These are phyloP conservation scores for Cyclargus thomasi DNA, from an alignment of 1,140 invertebrate species.

Conservation along the genomic window DNA sequence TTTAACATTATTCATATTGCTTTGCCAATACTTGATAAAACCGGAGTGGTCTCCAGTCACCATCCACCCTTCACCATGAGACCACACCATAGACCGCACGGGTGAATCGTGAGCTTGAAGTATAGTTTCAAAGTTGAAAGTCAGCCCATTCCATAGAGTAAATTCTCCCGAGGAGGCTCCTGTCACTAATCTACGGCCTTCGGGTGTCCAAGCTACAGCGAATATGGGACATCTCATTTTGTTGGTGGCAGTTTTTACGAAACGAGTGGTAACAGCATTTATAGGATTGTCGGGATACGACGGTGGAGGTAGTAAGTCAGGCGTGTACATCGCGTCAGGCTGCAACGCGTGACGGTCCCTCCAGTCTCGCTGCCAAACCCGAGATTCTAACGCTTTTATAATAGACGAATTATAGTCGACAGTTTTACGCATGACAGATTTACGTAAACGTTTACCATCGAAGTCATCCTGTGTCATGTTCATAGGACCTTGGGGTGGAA, in stretches of 20 bases:
- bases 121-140: constrained; percentile 99
- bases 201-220: constrained; percentile 98
- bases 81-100: constrained; percentile 99
- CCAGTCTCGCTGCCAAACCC: constrained; percentile 95
- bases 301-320: constrained; percentile 90
- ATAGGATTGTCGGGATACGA: constrained; percentile 95
- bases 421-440: constrained; percentile 97
- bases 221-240: constrained; percentile 99
- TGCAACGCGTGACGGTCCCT: constrained; percentile 90
- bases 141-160: constrained; percentile 99
- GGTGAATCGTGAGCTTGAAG: constrained; percentile 99
- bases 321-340: constrained; percentile 93
- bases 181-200: constrained; percentile 97
- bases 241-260: constrained; percentile 99
- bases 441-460: constrained; percentile 95
- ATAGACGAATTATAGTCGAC: constrained; percentile 99
- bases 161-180: constrained; percentile 99
- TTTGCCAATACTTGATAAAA: constrained; percentile 99
- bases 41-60: constrained; percentile 98
- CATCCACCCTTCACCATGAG: constrained; percentile 99
- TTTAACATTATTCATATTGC: constrained; percentile 99
- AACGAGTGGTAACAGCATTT: constrained; percentile 96
- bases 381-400: constrained; percentile 92
- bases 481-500: constrained; percentile 75
- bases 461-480: constrained; percentile 89